Conservation (phyloP, 35 echinoderm and acorn worm genomes). For the Acanthaster planci region DNA sequence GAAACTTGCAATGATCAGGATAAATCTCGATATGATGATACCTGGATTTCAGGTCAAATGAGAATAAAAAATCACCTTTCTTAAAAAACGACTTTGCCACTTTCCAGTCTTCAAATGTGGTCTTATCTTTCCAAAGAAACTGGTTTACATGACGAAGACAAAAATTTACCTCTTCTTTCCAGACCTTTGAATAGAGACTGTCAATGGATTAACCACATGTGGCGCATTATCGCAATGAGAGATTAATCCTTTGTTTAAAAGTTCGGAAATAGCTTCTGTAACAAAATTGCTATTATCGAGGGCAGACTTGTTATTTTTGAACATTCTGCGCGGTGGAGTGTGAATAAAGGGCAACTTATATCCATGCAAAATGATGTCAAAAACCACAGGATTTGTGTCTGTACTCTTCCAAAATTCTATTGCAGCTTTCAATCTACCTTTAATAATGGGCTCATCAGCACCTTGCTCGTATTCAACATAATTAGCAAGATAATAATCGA, state of each 20-base stretch:
- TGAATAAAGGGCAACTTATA: too few relatives aligned
- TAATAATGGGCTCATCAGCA: too few relatives aligned
- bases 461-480: too few relatives aligned
- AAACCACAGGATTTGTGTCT: too few relatives aligned
- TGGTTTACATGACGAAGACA: constrained; percentile 23
- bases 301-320: constrained; percentile 28
- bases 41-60: constrained; percentile 41
- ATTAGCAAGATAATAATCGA: too few relatives aligned
- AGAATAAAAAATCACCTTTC: background rate
- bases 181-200: too few relatives aligned
- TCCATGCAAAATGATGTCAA: too few relatives aligned
- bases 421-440: too few relatives aligned
- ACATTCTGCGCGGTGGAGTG: too few relatives aligned
- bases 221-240: too few relatives aligned
- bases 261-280: background rate
- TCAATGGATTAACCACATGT: too few relatives aligned
- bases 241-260: background rate
- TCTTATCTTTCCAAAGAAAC: constrained; percentile 24
- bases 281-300: constrained; percentile 25
- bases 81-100: background rate
- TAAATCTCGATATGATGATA: constrained; percentile 49
- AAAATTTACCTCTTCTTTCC: constrained; percentile 20
- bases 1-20: background rate
- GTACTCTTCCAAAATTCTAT: too few relatives aligned
- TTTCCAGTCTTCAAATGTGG: constrained; percentile 1